phyloP scores from a whole-genome alignment of 2,797 vertebrate species.

The Peromyscus attwateri region DNA sequence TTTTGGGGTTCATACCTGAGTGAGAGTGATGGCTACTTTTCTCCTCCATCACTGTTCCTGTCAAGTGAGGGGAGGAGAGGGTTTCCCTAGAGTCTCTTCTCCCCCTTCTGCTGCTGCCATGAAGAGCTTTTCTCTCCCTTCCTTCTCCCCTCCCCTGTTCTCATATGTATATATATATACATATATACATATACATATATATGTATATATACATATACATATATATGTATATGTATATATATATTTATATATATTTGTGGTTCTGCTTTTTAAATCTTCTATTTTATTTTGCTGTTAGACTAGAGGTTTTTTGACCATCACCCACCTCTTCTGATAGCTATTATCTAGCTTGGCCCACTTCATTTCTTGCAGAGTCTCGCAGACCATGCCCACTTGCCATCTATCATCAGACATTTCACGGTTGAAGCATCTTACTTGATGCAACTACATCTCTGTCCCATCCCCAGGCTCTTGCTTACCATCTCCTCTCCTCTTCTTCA shows the following conservation, averaged over 20 bases:
- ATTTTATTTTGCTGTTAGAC: not conserved
- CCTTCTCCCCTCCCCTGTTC: not conserved
- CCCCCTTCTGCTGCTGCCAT: not conserved
- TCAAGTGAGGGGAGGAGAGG: not conserved
- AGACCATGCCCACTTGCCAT: not conserved
- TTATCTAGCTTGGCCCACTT: not conserved
- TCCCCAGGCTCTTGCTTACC: not conserved
- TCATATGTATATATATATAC: not conserved
- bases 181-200: too few relatives aligned
- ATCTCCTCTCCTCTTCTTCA: not conserved
- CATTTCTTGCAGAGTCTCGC: not conserved
- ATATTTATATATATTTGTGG: not conserved
- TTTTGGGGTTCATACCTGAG: not conserved
- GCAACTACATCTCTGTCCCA: fast-evolving
- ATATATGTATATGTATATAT: too few relatives aligned
- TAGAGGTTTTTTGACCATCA: not conserved
- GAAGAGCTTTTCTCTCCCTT: too few relatives aligned
- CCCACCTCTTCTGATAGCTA: not conserved
- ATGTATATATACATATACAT: too few relatives aligned
- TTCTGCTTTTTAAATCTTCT: not conserved
- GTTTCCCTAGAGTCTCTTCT: not conserved
- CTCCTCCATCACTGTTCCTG: not conserved
- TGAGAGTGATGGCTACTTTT: not conserved
- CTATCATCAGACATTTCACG: too few relatives aligned
- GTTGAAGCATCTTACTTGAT: not conserved